phyloP scores from a whole-genome alignment of 2,113 vertebrate species.

The Centrocercus urophasianus region DNA sequence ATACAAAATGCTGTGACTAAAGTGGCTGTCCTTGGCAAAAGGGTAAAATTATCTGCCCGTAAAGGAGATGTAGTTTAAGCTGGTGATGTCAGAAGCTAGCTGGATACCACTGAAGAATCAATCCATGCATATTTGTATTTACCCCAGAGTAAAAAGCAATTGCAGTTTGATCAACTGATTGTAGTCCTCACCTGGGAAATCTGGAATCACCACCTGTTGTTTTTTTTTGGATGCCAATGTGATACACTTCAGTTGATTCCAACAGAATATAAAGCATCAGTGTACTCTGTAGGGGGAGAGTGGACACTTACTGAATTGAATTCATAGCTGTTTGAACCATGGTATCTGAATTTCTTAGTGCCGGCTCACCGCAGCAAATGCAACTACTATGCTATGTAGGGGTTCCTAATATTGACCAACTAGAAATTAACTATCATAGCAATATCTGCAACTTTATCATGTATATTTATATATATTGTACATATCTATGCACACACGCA shows the following conservation, averaged over 20 bases:
- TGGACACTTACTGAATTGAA: neutral
- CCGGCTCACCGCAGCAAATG: neutral
- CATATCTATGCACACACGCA: no score
- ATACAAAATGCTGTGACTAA: constrained; percentile 30
- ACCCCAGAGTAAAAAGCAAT: constrained; percentile 53
- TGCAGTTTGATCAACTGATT: constrained; percentile 60
- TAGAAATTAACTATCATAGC: neutral
- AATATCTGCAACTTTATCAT: neutral
- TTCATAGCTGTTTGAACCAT: constrained; percentile 1
- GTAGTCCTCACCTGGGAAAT: constrained; percentile 73
- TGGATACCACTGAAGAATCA: constrained; percentile 31
- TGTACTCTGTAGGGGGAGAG: neutral
- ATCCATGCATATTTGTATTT: constrained; percentile 40
- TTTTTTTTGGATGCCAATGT: constrained; percentile 51
- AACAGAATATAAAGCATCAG: constrained; percentile 54
- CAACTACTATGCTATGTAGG: neutral
- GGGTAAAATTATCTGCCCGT: constrained; percentile 54
- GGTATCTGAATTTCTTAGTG: neutral
- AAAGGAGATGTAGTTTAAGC: constrained; percentile 43
- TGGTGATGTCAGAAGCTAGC: constrained; percentile 46
- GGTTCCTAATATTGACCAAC: neutral
- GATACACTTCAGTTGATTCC: constrained; percentile 58
- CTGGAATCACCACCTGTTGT: constrained; percentile 75
- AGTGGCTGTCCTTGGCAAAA: constrained; percentile 53
- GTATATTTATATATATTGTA: rapidly evolving